These are phyloP conservation scores for Rallus limicola DNA, from an alignment of 2,113 vertebrate genomes.

Conservation along the genomic window DNA sequence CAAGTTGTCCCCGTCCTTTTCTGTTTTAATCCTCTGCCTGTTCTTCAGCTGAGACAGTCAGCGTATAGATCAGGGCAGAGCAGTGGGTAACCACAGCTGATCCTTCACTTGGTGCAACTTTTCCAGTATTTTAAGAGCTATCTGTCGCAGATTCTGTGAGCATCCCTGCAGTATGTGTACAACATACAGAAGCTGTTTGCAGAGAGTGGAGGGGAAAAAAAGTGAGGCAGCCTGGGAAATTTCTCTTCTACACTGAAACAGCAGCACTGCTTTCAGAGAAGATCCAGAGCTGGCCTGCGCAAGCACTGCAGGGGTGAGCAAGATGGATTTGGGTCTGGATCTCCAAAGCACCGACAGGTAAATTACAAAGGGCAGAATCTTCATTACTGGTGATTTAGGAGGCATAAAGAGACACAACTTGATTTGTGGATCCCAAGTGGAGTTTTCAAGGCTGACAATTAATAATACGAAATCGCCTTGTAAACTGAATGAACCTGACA, in stretches of 20 bases:
- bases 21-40: neutral
- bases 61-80: neutral
- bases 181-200: neutral
- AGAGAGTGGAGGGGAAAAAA: neutral
- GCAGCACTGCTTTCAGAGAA: neutral
- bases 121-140: neutral
- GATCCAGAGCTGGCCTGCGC: neutral
- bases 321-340: constrained; percentile 28
- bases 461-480: constrained; percentile 48
- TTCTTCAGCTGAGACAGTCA: neutral
- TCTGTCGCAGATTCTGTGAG: neutral
- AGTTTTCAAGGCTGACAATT: constrained; percentile 49
- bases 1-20: neutral
- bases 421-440: constrained; percentile 45
- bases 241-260: neutral
- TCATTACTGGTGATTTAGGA: constrained; percentile 47
- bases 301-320: neutral
- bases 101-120: neutral
- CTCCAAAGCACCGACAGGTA: neutral
- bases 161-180: neutral
- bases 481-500: constrained; percentile 45
- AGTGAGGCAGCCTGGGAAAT: neutral
- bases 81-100: neutral
- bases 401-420: neutral
- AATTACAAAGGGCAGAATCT: constrained; percentile 38